Evolutionary conservation across 2,888 invertebrate genomes (phyloP), one percentile per base, ranked within the genome.

Genomic region (Synanthedon tipuliformis): DNA sequence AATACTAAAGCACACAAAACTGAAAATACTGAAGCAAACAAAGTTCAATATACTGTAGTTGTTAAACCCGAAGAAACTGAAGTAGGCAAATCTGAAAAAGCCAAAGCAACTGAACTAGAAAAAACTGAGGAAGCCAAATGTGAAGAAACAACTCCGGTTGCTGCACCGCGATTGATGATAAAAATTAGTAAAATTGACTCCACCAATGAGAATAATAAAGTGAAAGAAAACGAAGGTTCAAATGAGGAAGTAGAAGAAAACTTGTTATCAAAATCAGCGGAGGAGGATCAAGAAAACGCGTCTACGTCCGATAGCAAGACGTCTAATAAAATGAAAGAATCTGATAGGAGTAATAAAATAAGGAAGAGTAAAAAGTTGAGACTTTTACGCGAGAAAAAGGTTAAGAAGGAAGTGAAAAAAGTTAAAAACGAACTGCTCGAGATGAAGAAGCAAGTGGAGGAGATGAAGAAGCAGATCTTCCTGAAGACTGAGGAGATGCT

Each of bases 371-470:
- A 73, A 62, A 76, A 73, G 54, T 59, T 75, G 54, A 71, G 70
- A 56, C 58, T 73, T 57, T 61, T 77, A 55, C 74, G 75, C 57
- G 74, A 77, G 61, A 79, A 75, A 53, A 80, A 73, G 51, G 79
- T 79, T 4, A 81, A 81, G 54, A 73, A 70, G 50, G 75, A 84
- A 55, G 81, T 84, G 56, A 79, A 79, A 57, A 77, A 72, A 54
- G 81, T 82, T 5, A 77, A 78, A 55, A 69, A 55, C 50, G 83
- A 86, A 59, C 59, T 87, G 53, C 78, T 78, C 53, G 69, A 69
- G 57, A 78, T 86, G 78, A 81, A 73, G 61, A 70, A 63, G 51
- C 81, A 86, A 55, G 68, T 86, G n/a, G 74, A 73, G 34, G 81
- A 74, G 56, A 85, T 87, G 81, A 65, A 76, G 51, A 67, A 73